These are phyloP conservation scores for Aromia moschata DNA, from an alignment of 2,888 invertebrate species.

Conservation along the genomic window DNA sequence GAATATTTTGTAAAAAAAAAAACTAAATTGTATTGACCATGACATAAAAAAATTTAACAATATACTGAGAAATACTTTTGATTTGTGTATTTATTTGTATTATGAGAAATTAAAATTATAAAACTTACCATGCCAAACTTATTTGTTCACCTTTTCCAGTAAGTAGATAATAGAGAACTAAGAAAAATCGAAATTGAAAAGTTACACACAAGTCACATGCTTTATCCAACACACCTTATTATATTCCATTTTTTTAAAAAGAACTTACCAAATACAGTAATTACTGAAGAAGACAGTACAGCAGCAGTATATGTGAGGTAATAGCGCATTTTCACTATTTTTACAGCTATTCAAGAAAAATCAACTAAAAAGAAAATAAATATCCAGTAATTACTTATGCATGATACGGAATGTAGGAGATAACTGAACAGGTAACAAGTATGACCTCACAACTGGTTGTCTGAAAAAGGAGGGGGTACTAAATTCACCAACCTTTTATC, in stretches of 20 bases:
- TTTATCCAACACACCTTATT: conserved; percentile 38
- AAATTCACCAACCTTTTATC: too few relatives aligned
- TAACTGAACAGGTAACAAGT: conserved; percentile 27
- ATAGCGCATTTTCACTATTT: conserved; percentile 67
- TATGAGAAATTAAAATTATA: background rate
- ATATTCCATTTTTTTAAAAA: conserved; percentile 15
- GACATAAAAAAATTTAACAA: too few relatives aligned
- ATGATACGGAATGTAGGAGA: conserved; percentile 12
- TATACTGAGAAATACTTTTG: background rate
- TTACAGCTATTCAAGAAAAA: conserved; percentile 4
- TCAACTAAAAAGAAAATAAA: conserved; percentile 4
- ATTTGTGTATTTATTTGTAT: background rate
- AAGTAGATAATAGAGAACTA: conserved; percentile 73
- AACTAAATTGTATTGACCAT: too few relatives aligned
- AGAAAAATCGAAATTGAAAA: conserved; percentile 8
- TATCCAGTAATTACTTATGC: conserved; percentile 2
- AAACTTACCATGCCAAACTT: conserved; percentile 81
- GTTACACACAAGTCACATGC: conserved; percentile 46
- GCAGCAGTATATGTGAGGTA: conserved; percentile 68
- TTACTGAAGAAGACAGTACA: conserved; percentile 37
- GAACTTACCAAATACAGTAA: conserved; percentile 50
- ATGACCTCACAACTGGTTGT: conserved; percentile 22
- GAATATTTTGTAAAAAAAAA: too few relatives aligned
- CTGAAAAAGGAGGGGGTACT: conserved; percentile 6
- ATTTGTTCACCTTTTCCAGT: conserved; percentile 87